A percentile compares a stretch with the other conserved stretches of the same genome.
Evolutionary conservation across 1,140 invertebrate genomes (phyloP).

Genomic region (Araneus ventricosus): DNA sequence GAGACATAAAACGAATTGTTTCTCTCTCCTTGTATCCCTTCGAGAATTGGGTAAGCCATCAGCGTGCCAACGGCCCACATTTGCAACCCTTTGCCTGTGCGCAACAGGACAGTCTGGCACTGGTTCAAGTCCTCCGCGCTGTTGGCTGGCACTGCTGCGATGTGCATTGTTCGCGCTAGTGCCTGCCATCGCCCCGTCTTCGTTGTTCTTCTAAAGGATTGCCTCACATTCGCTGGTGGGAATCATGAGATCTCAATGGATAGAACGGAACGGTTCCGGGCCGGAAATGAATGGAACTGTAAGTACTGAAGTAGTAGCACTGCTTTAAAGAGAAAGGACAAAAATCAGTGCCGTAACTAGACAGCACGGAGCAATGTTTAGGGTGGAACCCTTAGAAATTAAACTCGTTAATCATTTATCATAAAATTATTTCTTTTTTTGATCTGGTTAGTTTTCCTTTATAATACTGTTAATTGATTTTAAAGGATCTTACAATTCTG

Average conservation of each 20-base stretch:
- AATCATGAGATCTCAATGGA: background rate
- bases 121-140: background rate
- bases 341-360: too few species aligned
- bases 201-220: too few species aligned
- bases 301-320: too few species aligned
- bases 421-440: too few species aligned
- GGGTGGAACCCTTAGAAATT: too few species aligned
- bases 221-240: background rate
- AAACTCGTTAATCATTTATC: too few species aligned
- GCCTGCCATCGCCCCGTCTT: background rate
- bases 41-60: background rate
- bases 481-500: too few species aligned
- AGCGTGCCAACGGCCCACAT: slow-evolving; percentile 37
- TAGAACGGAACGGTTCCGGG: background rate
- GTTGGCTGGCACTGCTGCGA: background rate
- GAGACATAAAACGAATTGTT: slow-evolving; percentile 5
- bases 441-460: too few species aligned
- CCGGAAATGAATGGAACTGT: background rate
- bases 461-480: too few species aligned
- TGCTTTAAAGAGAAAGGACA: too few species aligned
- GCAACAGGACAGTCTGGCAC: background rate
- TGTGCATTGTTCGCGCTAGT: background rate
- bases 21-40: background rate
- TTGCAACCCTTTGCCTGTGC: background rate
- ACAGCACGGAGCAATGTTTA: too few species aligned